phyloP scores from a whole-genome alignment of 2,113 vertebrate genomes.

The Zosterops pallidus region DNA sequence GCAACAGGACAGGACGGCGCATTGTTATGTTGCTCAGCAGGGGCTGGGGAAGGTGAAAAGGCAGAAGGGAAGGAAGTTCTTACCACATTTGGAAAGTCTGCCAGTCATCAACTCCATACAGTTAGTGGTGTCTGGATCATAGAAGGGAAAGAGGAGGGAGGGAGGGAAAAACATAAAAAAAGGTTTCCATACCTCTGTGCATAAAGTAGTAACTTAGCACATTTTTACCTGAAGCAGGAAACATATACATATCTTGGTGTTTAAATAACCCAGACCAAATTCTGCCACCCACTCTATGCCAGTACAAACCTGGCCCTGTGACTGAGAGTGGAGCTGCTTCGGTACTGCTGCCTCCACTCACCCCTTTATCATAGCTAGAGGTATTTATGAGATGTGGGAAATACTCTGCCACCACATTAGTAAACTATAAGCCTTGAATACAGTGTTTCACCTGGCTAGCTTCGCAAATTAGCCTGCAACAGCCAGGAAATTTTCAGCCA shows the following conservation, averaged over 20 bases:
- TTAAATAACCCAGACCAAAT: conserved; percentile 36
- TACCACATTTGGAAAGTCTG: conserved; percentile 95
- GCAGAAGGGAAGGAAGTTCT: conserved; percentile 77
- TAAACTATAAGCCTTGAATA: neutral
- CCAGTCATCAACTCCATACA: conserved; percentile 87
- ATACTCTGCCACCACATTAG: neutral
- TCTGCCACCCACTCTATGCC: conserved; percentile 22
- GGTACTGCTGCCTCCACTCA: neutral
- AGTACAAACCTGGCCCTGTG: neutral
- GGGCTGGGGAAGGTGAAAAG: conserved; percentile 54
- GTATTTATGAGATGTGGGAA: neutral
- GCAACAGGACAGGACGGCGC: neutral
- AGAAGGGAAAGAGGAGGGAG: conserved; percentile 77
- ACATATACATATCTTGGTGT: conserved; percentile 43
- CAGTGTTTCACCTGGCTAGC: neutral
- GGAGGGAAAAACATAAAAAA: conserved; percentile 76
- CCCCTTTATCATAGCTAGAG: neutral
- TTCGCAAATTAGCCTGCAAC: neutral
- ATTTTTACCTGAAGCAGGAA: conserved; percentile 66
- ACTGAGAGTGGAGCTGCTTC: neutral
- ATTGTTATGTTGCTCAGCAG: conserved; percentile 39
- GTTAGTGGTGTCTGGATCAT: conserved; percentile 85
- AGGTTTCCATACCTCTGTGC: conserved; percentile 67
- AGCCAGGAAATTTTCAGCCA: neutral
- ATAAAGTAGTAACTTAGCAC: conserved; percentile 66